Conservation (phyloP, 2,888 invertebrate species). For the Frankliniella fusca region DNA sequence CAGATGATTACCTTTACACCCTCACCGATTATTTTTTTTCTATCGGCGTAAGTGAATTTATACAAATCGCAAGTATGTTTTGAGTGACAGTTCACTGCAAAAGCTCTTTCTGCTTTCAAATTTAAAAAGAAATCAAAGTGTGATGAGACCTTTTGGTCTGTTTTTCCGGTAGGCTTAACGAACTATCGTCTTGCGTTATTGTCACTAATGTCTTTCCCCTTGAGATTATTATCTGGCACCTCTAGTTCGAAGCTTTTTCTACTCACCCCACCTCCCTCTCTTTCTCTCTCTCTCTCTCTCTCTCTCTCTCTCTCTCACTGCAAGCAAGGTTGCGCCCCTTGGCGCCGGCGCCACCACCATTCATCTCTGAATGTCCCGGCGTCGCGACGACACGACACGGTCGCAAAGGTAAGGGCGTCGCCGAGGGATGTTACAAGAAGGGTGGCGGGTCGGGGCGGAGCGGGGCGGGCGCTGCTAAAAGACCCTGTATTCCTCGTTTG, state of each 20-base stretch:
- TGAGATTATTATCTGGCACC: conserved; percentile 1
- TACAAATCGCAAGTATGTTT: too few species aligned
- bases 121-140: too few species aligned
- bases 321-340: not conserved
- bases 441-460: too few species aligned
- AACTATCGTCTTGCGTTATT: conserved; percentile 21
- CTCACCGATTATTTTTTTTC: too few species aligned
- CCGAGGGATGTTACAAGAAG: too few species aligned
- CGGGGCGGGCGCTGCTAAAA: too few species aligned
- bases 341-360: conserved; percentile 16
- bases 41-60: too few species aligned
- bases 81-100: too few species aligned
- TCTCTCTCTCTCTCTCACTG: conserved; percentile 3
- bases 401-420: too few species aligned
- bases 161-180: not conserved
- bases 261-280: conserved; percentile 28
- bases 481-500: too few species aligned
- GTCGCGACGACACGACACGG: not conserved
- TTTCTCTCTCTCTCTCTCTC: not conserved
- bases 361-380: conserved; percentile 25
- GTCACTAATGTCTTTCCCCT: not conserved
- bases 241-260: conserved; percentile 34
- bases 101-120: conserved; percentile 32
- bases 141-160: not conserved
- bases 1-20: too few species aligned